Evolutionary conservation across 1,140 invertebrate genomes (phyloP), one percentile per base, ranked within the genome.

Genomic region (Ceratina australensis): DNA sequence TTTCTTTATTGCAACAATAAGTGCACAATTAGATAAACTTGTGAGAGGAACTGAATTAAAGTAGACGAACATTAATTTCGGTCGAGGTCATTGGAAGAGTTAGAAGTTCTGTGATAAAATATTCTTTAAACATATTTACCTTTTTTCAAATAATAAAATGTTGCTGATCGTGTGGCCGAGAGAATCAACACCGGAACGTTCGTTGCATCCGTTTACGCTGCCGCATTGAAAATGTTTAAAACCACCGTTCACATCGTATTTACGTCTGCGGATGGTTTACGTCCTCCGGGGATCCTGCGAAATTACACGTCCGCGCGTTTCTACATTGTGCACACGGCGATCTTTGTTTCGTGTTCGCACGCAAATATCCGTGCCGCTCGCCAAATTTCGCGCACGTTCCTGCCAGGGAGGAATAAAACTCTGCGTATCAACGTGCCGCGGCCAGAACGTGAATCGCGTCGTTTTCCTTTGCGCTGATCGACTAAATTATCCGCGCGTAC

Each of bases 271-370:
- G n/a, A 54, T 18, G 28, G 33, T 42, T 42, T 42, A 42, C 52
- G 28, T 28, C 13, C 24, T 4, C 49, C 33, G 33, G 33, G 49
- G 52, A 74, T 74, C 47, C 50, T 4, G 61, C 16, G 26, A 74
- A 74, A 67, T 67, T 47, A 42, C 20, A 18, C 33, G 16, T 26
- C 49, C 28, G n/a, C 49, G 50, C 49, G 33, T 49, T 42, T 33
- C 20, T 42, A 47, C 28, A 54, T 73, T 33, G 26, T 28, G 24
- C n/a, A 72, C 69, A 60, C 42, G 26, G 18, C 49, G 50, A 66
- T 74, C 61, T 74, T 74, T 74, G 72, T 74, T 73, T 64, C 72
- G 12, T 4, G 72, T 72, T 49, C 33, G 42, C 57, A 61, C 72
- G 72, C 49, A 74, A 74, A 74, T 74, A 74, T 64, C 50, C 52